Conservation (phyloP, 2,888 invertebrate genomes). For the Cephonodes hylas region DNA sequence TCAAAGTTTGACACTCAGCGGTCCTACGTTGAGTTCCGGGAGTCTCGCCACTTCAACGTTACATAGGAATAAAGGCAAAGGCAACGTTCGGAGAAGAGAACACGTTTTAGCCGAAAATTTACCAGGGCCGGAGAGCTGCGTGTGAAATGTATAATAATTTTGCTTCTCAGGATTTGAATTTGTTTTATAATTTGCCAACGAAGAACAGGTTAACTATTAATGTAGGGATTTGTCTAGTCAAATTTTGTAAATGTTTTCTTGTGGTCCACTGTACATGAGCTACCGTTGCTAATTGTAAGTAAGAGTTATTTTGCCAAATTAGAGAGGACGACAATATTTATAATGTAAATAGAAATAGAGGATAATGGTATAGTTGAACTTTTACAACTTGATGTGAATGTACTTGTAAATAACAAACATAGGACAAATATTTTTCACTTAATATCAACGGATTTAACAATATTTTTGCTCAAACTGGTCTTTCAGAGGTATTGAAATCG, state of each 20-base stretch:
- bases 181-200: conserved; percentile 29
- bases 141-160: conserved; percentile 65
- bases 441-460: background rate
- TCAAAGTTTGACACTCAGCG: conserved; percentile 61
- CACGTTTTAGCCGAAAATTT: conserved; percentile 91
- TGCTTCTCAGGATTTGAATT: conserved; percentile 30
- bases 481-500: background rate
- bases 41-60: conserved; percentile 71
- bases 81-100: conserved; percentile 82
- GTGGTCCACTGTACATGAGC: conserved; percentile 26
- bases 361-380: background rate
- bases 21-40: conserved; percentile 71
- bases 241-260: conserved; percentile 26
- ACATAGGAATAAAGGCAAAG: conserved; percentile 78
- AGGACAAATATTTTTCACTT: background rate
- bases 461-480: background rate
- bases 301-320: conserved; percentile 28
- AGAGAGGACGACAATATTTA: conserved; percentile 30
- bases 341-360: conserved; percentile 26
- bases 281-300: conserved; percentile 3
- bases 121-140: conserved; percentile 94
- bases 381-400: background rate
- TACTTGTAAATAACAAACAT: background rate
- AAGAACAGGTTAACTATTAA: conserved; percentile 37
- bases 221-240: conserved; percentile 28